phyloP scores from a whole-genome alignment of 2,113 vertebrate species.

The Ailuropoda melanoleuca region DNA sequence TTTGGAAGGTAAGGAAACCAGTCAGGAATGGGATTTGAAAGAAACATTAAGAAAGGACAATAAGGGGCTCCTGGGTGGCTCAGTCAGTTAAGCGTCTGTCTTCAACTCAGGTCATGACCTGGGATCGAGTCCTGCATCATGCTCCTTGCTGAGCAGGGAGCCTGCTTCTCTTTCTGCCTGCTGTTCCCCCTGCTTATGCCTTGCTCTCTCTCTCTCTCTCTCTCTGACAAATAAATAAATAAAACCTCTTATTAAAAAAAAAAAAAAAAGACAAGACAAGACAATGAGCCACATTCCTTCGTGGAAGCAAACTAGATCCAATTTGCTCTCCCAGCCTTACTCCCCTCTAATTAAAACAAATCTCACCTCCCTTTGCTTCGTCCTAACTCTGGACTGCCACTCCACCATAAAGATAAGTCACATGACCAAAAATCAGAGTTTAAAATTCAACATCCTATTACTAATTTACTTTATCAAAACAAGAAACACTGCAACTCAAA shows the following conservation, averaged over 20 bases:
- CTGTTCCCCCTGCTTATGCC: too few species aligned
- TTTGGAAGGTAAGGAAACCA: background rate
- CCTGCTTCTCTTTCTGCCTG: background rate
- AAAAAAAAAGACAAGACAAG: background rate
- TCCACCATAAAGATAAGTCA: background rate
- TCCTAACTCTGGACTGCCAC: background rate
- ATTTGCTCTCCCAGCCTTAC: background rate
- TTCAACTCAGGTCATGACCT: background rate
- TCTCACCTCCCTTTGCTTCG: background rate
- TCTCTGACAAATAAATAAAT: too few species aligned
- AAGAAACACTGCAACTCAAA: background rate
- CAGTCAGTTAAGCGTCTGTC: background rate
- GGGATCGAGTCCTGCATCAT: too few species aligned
- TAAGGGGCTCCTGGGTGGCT: background rate
- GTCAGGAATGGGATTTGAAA: background rate
- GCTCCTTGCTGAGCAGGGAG: background rate
- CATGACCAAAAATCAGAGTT: background rate
- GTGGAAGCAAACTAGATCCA: background rate
- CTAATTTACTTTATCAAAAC: background rate
- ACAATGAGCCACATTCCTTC: background rate
- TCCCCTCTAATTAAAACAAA: background rate
- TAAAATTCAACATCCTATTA: background rate
- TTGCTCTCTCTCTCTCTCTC: too few species aligned
- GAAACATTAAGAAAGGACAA: background rate
- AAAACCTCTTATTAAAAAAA: too few species aligned